Evolutionary conservation across 92 coral and sea anemone genomes (phyloP), one percentile per base, ranked within the genome.

Genomic region (Palythoa heliodiscus): DNA sequence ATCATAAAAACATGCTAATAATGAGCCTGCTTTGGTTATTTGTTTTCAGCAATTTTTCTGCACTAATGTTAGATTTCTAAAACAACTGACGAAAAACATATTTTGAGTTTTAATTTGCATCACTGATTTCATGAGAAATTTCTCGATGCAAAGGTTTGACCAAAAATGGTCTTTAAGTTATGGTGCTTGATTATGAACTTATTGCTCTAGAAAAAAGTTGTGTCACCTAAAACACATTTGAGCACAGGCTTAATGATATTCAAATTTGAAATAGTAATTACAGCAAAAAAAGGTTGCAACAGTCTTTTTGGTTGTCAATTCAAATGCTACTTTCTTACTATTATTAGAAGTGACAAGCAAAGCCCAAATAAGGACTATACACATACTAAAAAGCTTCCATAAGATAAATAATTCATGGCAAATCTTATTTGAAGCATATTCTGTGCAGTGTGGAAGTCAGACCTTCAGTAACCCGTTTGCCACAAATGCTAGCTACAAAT

Each of bases 381-480:
- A 47, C 11, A 48, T 24, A 64, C 53, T 67, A 66, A 67, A 80
- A 80, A 66, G 15, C 58, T 80, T 80, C 48, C 48, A 23, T 52
- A 13, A 43, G 20, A 80, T 80, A 80, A 80, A 80, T 80, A 80
- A 63, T 80, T 80, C 9, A 80, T 80, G 84, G 20, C 66, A 24
- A 9, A 67, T 52, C 84, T 47, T 23, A 15, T 58, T 66, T 64
- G 43, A 39, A 23, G 22, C 47, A 20, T 48, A 4, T 48, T 66
- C 81, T 11, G 10, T 57, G 63, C 60, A 75, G 81, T 24, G 15
- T 35, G 52, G 37, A 52, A 69, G 35, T 25, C 73, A 69, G 73
- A n/a, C 73, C 39, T 69, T 37, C 37, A 2, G 9, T 7, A 16
- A 29, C 5, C 35, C 6, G 25, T 16, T 25, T 29, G 19, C 47